Conservation (phyloP, 2,888 invertebrate species). For the Melanargia galathea region DNA sequence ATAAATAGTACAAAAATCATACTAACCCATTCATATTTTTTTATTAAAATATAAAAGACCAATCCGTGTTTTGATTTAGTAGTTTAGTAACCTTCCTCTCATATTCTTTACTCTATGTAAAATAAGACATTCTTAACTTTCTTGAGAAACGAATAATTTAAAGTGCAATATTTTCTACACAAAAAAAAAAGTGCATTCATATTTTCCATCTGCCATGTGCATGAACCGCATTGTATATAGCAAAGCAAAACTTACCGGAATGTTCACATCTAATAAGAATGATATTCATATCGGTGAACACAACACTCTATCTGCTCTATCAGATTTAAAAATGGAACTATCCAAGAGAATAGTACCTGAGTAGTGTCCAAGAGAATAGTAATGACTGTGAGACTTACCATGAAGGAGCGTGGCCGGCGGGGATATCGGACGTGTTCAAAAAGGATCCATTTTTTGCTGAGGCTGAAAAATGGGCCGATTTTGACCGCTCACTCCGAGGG, state of each 20-base stretch:
- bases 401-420: slow-evolving; percentile 75
- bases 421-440: slow-evolving; percentile 76
- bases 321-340: slow-evolving; percentile 37
- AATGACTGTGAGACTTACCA: slow-evolving; percentile 75
- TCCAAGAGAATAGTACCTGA: slow-evolving; percentile 33
- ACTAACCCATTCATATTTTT: slow-evolving; percentile 74
- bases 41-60: slow-evolving; percentile 80
- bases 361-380: slow-evolving; percentile 43
- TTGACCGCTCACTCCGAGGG: slow-evolving; percentile 83
- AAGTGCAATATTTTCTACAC: slow-evolving; percentile 4
- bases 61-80: slow-evolving; percentile 80
- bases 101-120: slow-evolving; percentile 38
- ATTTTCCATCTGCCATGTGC: slow-evolving; percentile 54
- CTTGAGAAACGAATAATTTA: slow-evolving; percentile 1
- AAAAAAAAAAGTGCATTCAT: slow-evolving; percentile 45
- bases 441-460: slow-evolving; percentile 79
- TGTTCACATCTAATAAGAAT: slow-evolving; percentile 48
- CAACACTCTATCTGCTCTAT: slow-evolving; percentile 60
- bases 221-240: slow-evolving; percentile 78
- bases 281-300: slow-evolving; percentile 57
- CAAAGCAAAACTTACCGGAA: slow-evolving; percentile 60
- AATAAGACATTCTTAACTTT: slow-evolving; percentile 23
- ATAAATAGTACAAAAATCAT: slow-evolving; percentile 52
- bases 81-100: slow-evolving; percentile 72
- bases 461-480: slow-evolving; percentile 78